Conservation (phyloP, 2,113 vertebrate genomes). For the Podiceps cristatus region DNA sequence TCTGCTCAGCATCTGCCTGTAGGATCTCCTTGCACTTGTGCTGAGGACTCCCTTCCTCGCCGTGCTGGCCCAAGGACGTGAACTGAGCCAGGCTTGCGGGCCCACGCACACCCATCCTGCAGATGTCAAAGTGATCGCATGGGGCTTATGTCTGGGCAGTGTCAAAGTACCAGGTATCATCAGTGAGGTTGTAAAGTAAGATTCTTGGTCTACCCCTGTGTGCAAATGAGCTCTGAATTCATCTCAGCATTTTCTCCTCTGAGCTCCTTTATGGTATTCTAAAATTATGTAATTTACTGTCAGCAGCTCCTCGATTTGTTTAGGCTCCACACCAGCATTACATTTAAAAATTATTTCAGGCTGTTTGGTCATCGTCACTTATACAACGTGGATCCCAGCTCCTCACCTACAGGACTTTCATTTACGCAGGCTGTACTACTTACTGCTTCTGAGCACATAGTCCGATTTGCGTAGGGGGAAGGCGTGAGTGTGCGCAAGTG, state of each 20-base stretch:
- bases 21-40: neutral
- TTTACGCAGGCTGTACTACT: neutral
- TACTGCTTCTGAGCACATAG: neutral
- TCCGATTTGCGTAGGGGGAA: neutral
- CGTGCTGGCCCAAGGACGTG: neutral
- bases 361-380: neutral
- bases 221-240: neutral
- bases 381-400: neutral
- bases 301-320: neutral
- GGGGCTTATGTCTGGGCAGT: neutral
- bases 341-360: neutral
- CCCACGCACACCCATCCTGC: neutral
- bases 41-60: neutral
- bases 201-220: neutral
- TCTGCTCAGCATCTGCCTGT: neutral
- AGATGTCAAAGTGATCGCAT: neutral
- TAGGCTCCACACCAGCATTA: neutral
- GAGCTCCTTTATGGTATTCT: neutral
- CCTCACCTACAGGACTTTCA: neutral
- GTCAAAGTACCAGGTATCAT: neutral
- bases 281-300: conserved; percentile 11
- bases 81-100: neutral
- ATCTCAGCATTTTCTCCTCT: neutral
- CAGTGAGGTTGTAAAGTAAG: neutral
- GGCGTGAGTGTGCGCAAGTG: neutral